These are phyloP conservation scores for Meteorus cinctellus DNA, from an alignment of 2,888 invertebrate genomes.

Conservation along the genomic window DNA sequence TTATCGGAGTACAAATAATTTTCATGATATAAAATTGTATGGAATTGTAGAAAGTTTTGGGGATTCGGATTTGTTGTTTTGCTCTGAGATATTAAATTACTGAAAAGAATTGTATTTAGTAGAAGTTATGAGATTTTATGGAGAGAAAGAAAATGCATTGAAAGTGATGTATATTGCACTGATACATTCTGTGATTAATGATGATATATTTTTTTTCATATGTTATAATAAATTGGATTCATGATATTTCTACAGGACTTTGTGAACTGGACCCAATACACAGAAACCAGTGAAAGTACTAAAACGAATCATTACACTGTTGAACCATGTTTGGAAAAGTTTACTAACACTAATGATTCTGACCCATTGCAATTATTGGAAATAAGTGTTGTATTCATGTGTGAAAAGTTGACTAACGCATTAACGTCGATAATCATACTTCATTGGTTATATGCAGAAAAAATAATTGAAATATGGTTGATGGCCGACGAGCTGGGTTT, in stretches of 20 bases:
- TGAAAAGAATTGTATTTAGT: too few species aligned
- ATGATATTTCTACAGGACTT: slow-evolving; percentile 55
- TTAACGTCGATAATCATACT: slow-evolving; percentile 57
- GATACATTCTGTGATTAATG: neutral
- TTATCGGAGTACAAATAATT: too few species aligned
- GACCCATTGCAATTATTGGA: slow-evolving; percentile 60
- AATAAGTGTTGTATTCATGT: slow-evolving; percentile 59
- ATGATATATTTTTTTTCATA: neutral
- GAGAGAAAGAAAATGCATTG: too few species aligned
- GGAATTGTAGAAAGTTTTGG: too few species aligned
- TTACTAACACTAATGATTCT: slow-evolving; percentile 46
- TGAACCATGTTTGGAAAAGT: slow-evolving; percentile 56
- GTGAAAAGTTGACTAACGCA: slow-evolving; percentile 58
- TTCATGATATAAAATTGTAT: too few species aligned
- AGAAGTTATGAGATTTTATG: too few species aligned
- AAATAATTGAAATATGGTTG: slow-evolving; percentile 59
- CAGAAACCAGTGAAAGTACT: slow-evolving; percentile 37
- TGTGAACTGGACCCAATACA: slow-evolving; percentile 59
- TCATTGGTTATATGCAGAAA: slow-evolving; percentile 56
- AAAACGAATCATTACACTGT: slow-evolving; percentile 46
- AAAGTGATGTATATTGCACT: too few species aligned
- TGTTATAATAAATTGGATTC: slow-evolving; percentile 31
- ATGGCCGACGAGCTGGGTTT: slow-evolving; percentile 59
- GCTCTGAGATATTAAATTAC: too few species aligned
- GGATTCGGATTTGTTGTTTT: too few species aligned